These are phyloP conservation scores for Salvelinus namaycush DNA, from an alignment of 2,113 vertebrate genomes.

Conservation along the genomic window DNA sequence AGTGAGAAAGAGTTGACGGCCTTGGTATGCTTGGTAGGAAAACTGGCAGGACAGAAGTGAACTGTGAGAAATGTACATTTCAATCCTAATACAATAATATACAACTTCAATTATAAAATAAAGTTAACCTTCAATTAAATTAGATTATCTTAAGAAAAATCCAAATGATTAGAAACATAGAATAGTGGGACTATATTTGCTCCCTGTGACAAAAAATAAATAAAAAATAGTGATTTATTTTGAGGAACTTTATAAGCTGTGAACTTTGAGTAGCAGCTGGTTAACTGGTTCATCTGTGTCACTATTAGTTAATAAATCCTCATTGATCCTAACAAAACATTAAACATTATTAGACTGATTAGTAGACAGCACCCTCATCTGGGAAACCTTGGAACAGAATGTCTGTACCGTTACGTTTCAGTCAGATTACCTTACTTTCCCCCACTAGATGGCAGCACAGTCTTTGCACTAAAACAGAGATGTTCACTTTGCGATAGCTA, in stretches of 20 bases:
- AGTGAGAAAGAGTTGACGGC: not conserved
- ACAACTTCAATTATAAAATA: not conserved
- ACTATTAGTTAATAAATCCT: too few relatives aligned
- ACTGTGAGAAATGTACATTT: conserved; percentile 19
- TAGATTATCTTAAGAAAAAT: not conserved
- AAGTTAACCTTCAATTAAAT: conserved; percentile 2
- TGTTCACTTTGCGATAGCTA: not conserved
- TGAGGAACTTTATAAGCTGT: not conserved
- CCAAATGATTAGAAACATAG: not conserved
- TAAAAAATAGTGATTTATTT: not conserved
- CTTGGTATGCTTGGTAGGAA: conserved; percentile 24
- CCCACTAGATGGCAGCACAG: conserved; percentile 22
- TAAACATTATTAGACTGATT: not conserved
- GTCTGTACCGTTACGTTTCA: not conserved
- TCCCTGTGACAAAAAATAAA: not conserved
- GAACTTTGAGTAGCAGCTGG: too few relatives aligned
- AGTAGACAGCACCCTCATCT: not conserved
- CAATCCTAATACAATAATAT: conserved; percentile 17
- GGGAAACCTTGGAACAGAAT: not conserved
- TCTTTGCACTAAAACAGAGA: not conserved
- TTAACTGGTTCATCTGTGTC: too few relatives aligned
- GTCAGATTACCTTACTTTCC: not conserved
- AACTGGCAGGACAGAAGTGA: conserved; percentile 18
- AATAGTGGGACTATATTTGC: not conserved
- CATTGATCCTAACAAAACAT: not conserved